A percentile compares a stretch with the other conserved stretches of the same genome.
These are phyloP conservation scores for Chrysogorgia sp. DNA, from an alignment of 92 coral and sea anemone genomes.

Conservation along the genomic window DNA sequence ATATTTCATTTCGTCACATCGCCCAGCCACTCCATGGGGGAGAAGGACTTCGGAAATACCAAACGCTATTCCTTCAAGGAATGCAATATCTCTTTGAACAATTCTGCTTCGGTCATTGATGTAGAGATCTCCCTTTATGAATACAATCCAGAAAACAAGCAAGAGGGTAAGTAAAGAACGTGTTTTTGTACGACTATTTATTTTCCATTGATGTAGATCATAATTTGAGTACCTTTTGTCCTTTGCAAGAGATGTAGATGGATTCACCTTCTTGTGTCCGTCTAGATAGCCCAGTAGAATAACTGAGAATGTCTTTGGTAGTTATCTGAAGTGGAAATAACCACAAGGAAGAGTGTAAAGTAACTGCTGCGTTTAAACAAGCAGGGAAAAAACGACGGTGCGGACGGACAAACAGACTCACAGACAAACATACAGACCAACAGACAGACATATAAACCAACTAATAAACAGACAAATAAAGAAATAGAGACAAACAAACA, in stretches of 20 bases:
- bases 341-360: neutral
- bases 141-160: neutral
- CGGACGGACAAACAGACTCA: neutral
- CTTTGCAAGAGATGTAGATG: conserved; percentile 81
- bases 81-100: conserved; percentile 72
- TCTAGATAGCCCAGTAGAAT: conserved; percentile 4
- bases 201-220: too few species aligned
- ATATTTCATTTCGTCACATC: conserved; percentile 73
- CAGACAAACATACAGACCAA: neutral
- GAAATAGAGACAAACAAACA: neutral
- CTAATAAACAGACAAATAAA: neutral
- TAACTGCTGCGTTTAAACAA: too few species aligned
- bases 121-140: conserved; percentile 77
- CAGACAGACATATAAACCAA: neutral
- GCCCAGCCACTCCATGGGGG: conserved; percentile 85
- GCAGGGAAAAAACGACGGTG: neutral
- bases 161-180: neutral
- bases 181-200: neutral
- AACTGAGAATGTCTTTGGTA: conserved; percentile 18
- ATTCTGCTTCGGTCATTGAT: conserved; percentile 85
- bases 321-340: conserved; percentile 6
- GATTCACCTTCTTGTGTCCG: conserved; percentile 78
- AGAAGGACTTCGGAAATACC: conserved; percentile 74
- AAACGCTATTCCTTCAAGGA: conserved; percentile 79
- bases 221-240: conserved; percentile 63